A percentile compares a stretch with the other conserved stretches of the same genome.
phyloP scores from a whole-genome alignment of 2,113 vertebrate species.

The Corythaixoides concolor region DNA sequence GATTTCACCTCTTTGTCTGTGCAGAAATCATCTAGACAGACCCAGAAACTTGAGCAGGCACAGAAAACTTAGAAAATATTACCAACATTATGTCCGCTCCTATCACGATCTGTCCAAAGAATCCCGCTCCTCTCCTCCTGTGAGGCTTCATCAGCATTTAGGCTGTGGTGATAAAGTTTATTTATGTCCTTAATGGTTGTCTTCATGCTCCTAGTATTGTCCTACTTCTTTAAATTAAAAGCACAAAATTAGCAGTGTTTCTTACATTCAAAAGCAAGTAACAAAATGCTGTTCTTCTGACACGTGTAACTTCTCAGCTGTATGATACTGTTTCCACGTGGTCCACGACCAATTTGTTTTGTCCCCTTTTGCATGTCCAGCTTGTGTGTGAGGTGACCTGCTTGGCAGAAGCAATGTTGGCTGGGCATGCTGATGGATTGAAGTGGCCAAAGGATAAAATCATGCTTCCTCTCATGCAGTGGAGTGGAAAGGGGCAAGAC shows the following conservation, averaged over 20 bases:
- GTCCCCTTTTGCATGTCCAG: background rate
- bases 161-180: background rate
- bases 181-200: background rate
- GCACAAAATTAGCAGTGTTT: background rate
- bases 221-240: background rate
- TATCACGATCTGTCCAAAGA: background rate
- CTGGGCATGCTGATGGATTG: background rate
- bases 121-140: background rate
- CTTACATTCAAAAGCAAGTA: background rate
- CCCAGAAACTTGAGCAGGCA: background rate
- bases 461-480: background rate
- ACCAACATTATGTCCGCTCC: background rate
- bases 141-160: background rate
- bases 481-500: background rate
- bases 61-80: background rate
- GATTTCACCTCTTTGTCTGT: background rate
- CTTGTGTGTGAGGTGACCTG: background rate
- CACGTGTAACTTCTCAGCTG: background rate
- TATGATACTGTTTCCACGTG: fast-evolving
- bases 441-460: background rate
- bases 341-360: background rate
- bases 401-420: background rate
- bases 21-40: background rate
- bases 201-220: background rate
- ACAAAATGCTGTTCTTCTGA: background rate